phyloP scores from a whole-genome alignment of 1,140 invertebrate species.

The Centruroides vittatus region DNA sequence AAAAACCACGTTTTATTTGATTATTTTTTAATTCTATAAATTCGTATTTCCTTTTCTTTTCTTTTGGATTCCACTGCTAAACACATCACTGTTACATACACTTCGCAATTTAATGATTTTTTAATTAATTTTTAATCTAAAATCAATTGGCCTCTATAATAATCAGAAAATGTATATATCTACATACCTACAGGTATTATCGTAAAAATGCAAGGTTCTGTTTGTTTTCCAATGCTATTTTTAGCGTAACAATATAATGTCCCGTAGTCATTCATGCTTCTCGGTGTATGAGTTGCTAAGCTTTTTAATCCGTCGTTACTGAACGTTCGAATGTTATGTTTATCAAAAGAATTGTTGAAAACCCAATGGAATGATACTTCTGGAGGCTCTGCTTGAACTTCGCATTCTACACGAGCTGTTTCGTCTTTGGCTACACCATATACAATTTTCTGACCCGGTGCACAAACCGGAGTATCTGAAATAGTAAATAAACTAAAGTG shows the following conservation, averaged over 20 bases:
- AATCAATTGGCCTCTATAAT: background rate
- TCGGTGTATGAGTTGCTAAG: constrained; percentile 19
- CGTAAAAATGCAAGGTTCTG: constrained; percentile 22
- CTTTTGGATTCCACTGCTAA: background rate
- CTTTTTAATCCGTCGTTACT: constrained; percentile 8
- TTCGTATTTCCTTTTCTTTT: too few relatives aligned
- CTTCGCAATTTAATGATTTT: background rate
- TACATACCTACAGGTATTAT: constrained; percentile 22
- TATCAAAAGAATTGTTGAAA: constrained; percentile 33
- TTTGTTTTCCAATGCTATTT: constrained; percentile 21
- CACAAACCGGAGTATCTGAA: constrained; percentile 42
- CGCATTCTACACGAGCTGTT: constrained; percentile 63
- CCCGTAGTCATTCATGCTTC: constrained; percentile 20
- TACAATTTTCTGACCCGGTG: constrained; percentile 45
- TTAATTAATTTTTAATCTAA: background rate
- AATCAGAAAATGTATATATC: background rate
- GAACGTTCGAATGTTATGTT: constrained; percentile 45
- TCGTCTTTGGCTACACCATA: constrained; percentile 65
- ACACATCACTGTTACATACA: background rate
- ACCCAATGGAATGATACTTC: constrained; percentile 22
- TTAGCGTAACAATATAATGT: constrained; percentile 22
- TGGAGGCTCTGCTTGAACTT: constrained; percentile 67
- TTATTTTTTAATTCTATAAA: too few relatives aligned
- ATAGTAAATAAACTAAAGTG: too few relatives aligned
- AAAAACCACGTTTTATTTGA: too few relatives aligned